These are phyloP conservation scores for Syngnathus scovelli DNA, from an alignment of 2,113 vertebrate genomes.

Conservation along the genomic window DNA sequence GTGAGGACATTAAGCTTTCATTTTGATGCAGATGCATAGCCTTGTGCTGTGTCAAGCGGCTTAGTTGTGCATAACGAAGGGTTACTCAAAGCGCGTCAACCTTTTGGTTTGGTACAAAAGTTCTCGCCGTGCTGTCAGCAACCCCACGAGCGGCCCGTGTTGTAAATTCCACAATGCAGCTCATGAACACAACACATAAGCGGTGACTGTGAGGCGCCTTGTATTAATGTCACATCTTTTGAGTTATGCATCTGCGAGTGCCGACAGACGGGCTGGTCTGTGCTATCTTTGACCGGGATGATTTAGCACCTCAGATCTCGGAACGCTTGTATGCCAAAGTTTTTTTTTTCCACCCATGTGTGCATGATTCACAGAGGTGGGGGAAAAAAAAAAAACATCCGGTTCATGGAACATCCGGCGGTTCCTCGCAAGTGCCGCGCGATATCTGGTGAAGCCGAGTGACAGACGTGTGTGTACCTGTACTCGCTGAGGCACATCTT, in stretches of 20 bases:
- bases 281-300: conserved; percentile 27
- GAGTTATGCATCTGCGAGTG: conserved; percentile 30
- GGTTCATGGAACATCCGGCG: conserved; percentile 9
- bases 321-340: conserved; percentile 7
- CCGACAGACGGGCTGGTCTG: conserved; percentile 37
- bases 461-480: conserved; percentile 36
- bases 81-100: not conserved
- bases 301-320: conserved; percentile 35
- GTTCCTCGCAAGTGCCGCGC: conserved; percentile 17
- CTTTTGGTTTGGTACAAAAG: too few relatives aligned
- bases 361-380: conserved; percentile 8
- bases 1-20: not conserved
- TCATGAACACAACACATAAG: not conserved
- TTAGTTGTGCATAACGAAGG: not conserved
- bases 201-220: not conserved
- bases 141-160: not conserved
- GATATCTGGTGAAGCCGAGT: conserved; percentile 36
- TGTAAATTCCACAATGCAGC: not conserved
- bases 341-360: conserved; percentile 1
- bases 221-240: conserved; percentile 40
- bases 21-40: not conserved
- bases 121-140: conserved; percentile 24
- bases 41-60: not conserved
- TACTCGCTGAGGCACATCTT: conserved; percentile 51
- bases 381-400: conserved; percentile 12